Percentiles rank a stretch among this genome's conserved stretches.
phyloP scores from a whole-genome alignment of 2,888 invertebrate species.

The Eupithecia vulgata region DNA sequence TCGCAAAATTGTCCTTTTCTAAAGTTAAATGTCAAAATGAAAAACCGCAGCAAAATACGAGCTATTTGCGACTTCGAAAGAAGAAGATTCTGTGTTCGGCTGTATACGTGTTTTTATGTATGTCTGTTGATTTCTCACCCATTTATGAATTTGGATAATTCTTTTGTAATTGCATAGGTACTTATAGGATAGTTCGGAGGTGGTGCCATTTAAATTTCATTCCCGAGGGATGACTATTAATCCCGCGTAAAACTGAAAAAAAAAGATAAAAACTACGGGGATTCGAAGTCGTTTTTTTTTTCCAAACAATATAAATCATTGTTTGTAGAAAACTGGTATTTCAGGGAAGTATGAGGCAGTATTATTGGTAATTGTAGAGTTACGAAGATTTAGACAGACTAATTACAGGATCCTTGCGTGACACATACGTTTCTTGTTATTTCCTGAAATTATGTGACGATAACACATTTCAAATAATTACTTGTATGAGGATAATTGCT shows the following conservation, averaged over 20 bases:
- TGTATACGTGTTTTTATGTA: too few species aligned
- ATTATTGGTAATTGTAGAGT: neutral
- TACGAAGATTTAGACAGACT: neutral
- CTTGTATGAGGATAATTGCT: neutral
- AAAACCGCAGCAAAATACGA: neutral
- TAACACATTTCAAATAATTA: neutral
- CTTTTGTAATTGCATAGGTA: too few species aligned
- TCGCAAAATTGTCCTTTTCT: neutral
- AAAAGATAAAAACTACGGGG: neutral
- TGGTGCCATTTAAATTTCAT: too few species aligned
- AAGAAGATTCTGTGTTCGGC: too few species aligned
- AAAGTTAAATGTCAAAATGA: neutral
- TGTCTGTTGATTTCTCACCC: too few species aligned
- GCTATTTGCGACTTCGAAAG: neutral
- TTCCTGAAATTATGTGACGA: neutral
- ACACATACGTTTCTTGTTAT: neutral
- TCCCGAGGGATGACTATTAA: too few species aligned
- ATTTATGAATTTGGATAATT: too few species aligned
- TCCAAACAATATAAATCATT: neutral
- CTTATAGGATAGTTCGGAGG: too few species aligned
- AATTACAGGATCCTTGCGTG: constrained; percentile 5
- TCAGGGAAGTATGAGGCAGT: neutral
- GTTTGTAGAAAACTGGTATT: neutral
- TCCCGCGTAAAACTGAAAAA: neutral
- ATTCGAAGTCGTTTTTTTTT: too few species aligned